A percentile compares a stretch with the other conserved stretches of the same genome.
phyloP scores from a whole-genome alignment of 2,113 vertebrate genomes.

The Hippocampus guttulatus region DNA sequence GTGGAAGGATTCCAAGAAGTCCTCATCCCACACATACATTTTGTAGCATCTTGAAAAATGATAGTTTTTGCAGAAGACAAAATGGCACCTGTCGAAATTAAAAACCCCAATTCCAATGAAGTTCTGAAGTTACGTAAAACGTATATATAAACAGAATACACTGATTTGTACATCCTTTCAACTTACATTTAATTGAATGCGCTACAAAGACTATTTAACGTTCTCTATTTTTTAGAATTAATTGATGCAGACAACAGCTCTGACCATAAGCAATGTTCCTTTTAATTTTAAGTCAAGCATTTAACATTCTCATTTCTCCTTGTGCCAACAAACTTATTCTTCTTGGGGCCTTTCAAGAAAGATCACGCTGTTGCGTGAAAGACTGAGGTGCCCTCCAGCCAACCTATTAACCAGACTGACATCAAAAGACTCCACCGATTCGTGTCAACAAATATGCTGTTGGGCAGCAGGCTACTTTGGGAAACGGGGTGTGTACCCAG shows the following conservation, averaged over 20 bases:
- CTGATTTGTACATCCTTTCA: no score
- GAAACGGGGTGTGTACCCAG: background rate
- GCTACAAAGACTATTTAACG: no score
- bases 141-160: no score
- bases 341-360: constrained; percentile 42
- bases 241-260: background rate
- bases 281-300: constrained; percentile 19
- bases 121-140: no score
- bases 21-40: no score
- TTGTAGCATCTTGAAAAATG: no score
- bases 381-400: constrained; percentile 7
- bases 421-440: constrained; percentile 59
- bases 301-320: constrained; percentile 16
- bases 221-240: no score
- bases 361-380: constrained; percentile 51
- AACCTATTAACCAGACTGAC: constrained; percentile 18
- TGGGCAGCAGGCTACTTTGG: constrained; percentile 13
- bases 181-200: no score
- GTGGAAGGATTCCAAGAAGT: no score
- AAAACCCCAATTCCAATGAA: no score
- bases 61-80: no score
- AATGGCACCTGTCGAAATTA: no score
- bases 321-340: constrained; percentile 9
- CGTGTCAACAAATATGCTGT: constrained; percentile 44
- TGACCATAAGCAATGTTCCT: constrained; percentile 13